Base-by-base conservation (phyloP, 2,113 vertebrate species). In the Cisticola juncidis region DNA sequence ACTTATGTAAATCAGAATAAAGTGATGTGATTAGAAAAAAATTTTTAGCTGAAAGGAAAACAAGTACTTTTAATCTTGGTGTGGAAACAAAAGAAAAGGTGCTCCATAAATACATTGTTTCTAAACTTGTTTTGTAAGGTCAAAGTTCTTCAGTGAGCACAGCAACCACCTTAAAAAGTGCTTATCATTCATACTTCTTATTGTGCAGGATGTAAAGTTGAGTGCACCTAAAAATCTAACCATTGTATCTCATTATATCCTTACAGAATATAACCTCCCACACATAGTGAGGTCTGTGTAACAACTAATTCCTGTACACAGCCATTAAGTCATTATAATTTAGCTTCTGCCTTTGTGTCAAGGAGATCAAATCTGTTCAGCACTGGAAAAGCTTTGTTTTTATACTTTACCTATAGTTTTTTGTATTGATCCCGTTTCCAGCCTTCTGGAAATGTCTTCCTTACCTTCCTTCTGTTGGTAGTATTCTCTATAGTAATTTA, bases 1-100 rank as follows among this genome's bases (percentile, higher is more conserved):
- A 97, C 56, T 95, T 92, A 78, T 68, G 80, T 90, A 97, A 96
- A 97, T 97, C 33, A 58, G 92, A 94, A 23, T 82, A 96, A 97
- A 95, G 21, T n/a, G 26, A 78, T 92, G 53, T 78, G 88, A 97
- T 96, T 95, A 93, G 51, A 24, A 62, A 92, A 91, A 92, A 31
- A 84, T 51, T 38, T 95, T 96, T 92, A 92, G 78, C 72, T 97
- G 92, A 94, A 91, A 91, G 54, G 48, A 96, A 96, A 92, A 57
- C 74, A 86, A 95, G n/a, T 60, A 28, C 18, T 78, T 95, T 92
- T 83, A 80, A 83, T 70, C 31, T 31, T 74, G 35, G 57, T 62
- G 51, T 62, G 29, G 72, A 96, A 94, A 83, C 31, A 91, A 84
- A 80, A 12, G 12, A 90, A 81, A 84, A 85, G 61, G 28, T 97